These are phyloP conservation scores for Pygoscelis antarcticus DNA, from an alignment of 2,113 vertebrate genomes.

Conservation along the genomic window DNA sequence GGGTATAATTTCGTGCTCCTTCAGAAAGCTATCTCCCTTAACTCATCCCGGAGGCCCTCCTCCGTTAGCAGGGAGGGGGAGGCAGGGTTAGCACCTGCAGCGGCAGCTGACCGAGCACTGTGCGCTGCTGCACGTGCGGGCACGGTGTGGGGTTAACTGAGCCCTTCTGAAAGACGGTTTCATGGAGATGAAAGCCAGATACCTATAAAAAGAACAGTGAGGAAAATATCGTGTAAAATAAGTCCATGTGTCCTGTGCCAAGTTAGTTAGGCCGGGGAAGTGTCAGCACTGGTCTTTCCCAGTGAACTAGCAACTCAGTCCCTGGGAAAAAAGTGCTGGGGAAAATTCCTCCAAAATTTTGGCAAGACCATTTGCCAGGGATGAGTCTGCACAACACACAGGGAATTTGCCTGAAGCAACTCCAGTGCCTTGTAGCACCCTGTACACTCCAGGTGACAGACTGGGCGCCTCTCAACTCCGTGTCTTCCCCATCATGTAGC, in stretches of 20 bases:
- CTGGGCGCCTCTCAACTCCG: neutral
- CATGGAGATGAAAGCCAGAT: neutral
- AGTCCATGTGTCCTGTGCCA: neutral
- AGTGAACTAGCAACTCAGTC: neutral
- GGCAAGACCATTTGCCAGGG: neutral
- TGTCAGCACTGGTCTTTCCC: neutral
- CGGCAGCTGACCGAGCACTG: neutral
- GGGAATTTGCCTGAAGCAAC: neutral
- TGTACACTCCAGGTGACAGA: neutral
- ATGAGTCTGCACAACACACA: neutral
- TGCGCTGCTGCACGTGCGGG: accelerated
- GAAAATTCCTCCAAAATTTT: neutral
- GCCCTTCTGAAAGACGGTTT: neutral
- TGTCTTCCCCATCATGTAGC: neutral
- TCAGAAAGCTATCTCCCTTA: neutral
- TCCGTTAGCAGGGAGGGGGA: neutral
- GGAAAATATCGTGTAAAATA: neutral
- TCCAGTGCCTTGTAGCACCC: neutral
- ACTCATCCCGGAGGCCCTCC: neutral
- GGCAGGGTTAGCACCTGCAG: neutral
- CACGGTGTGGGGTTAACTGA: neutral
- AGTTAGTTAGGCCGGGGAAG: neutral
- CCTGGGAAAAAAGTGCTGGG: neutral
- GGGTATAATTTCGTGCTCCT: neutral
- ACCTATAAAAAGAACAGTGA: neutral